Evolutionary conservation across 2,113 vertebrate genomes (phyloP), one percentile per base, ranked within the genome.

Genomic region (Bettongia penicillata): DNA sequence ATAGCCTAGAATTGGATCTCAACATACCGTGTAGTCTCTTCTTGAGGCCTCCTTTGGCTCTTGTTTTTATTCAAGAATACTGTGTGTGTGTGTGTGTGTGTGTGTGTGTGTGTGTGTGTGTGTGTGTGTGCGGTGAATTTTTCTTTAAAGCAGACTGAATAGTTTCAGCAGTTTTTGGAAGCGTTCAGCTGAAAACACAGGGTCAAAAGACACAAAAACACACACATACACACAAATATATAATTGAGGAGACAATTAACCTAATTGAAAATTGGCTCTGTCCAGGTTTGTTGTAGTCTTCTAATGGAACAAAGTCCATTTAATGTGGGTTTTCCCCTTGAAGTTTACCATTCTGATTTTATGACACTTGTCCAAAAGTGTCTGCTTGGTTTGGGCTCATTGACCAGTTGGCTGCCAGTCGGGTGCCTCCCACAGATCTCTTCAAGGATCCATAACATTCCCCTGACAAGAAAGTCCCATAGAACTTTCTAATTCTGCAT

Each of bases 381-480:
- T 97, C 96, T 90, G 95, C 97, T 98, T 97, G 98, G 90, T 98
- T 97, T 98, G 97, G 97, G 96, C 97, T 98, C 97, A 92, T 49
- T 98, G 96, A 96, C 97, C 28, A 97, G 96, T 97, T 99, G 98
- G 98, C 98, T 93, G 98, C 37, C 91, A 94, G 98, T 98, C 98
- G 99, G 98, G 97, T 97, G 91, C 97, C 96, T 98, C 97, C 97
- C 96, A 43, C 2, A 43, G 68, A 98, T 97, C 97, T 98, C 97
- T 98, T 97, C 90, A 51, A 96, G 98, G 97, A 98, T 94, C 92
- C 98, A 94, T 98, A 98, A 98, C 98, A 95, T 98, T 98, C 97
- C 98, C 98, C 97, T 48, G 37, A 98, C 98, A 98, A 98, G 94
- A 84, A 84, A 23, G 68, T 48, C 61, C 53, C 90, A 61, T 57